These are phyloP conservation scores for Zaprionus bogoriensis DNA, from an alignment of 2,888 invertebrate genomes.

Conservation along the genomic window DNA sequence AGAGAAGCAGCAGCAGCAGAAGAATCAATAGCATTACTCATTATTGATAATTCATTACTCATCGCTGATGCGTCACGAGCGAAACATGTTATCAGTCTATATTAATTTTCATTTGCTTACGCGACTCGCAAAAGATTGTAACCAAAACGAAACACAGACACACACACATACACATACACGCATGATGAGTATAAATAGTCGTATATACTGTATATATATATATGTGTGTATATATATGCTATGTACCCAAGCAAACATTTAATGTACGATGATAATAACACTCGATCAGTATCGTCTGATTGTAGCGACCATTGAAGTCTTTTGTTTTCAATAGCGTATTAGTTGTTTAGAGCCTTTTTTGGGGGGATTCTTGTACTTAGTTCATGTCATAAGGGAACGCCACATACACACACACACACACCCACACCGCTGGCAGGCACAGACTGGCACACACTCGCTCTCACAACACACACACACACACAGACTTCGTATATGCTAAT, in stretches of 20 bases:
- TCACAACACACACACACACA: constrained; percentile 9
- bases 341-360: constrained; percentile 27
- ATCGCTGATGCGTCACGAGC: constrained; percentile 15
- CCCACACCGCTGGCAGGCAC: constrained; percentile 23
- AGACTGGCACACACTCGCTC: constrained; percentile 32
- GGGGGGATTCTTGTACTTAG: constrained; percentile 49
- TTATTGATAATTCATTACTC: constrained; percentile 28
- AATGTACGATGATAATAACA: neutral
- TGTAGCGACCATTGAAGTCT: constrained; percentile 37
- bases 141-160: constrained; percentile 35
- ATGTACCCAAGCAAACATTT: constrained; percentile 49
- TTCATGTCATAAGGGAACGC: constrained; percentile 31
- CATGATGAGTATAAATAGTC: constrained; percentile 33
- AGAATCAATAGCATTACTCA: constrained; percentile 40
- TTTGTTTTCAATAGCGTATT: constrained; percentile 20
- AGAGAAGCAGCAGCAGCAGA: neutral
- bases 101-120: constrained; percentile 45
- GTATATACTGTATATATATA: constrained; percentile 19
- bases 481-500: constrained; percentile 27
- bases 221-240: constrained; percentile 32
- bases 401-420: constrained; percentile 22
- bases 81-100: constrained; percentile 13
- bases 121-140: constrained; percentile 34
- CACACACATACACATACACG: constrained; percentile 11
- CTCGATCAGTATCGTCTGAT: constrained; percentile 17